Evolutionary conservation across 1,140 invertebrate species (phyloP), one percentile per base, ranked within the genome.

Genomic region (Calliphora vicina): DNA sequence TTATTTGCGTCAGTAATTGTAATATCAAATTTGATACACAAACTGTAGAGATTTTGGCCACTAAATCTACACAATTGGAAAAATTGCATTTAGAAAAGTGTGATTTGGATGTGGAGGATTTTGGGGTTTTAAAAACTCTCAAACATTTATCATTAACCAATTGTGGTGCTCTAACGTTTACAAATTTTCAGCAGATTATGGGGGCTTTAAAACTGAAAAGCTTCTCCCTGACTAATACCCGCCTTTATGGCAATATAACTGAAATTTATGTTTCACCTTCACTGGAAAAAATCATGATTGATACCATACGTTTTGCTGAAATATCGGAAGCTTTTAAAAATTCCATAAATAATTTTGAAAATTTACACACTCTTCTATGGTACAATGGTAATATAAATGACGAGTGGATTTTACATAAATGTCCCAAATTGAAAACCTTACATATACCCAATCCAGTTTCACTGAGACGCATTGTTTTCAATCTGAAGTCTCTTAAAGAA

Each of bases 131-230:
- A 20, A 20, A 23, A 25, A 43, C 45, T 13, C 74, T 78, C 2
- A 10, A 78, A 25, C 35, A 45, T 42, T 10, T 78, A n/a, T 78
- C 74, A 4, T 25, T 78, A 20, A 43, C n/a, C 1, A 23, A n/a
- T 12, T 78, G 74, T 78, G 74, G 74, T 25, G 74, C 35, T 25
- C 25, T 78, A 13, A 78, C 74, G 2, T 78, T 78, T 78, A 35
- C 35, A 0, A 78, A 78, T 45, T 43, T 78, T 10, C 74, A 78
- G 13, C 35, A 78, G 20, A 23, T 78, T 17, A 23, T 78, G 35
- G 74, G 74, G 12, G 74, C n/a, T 13, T 6, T 78, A 25, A 42
- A 42, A 4, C 12, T 45, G 35, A n/a, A 25, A 43, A 42, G 17
- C 12, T 78, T 78, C 25, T 23, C 1, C 12, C 12, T 78, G n/a